These are phyloP conservation scores for Calypte anna DNA, from an alignment of 2,113 vertebrate genomes.

Conservation along the genomic window DNA sequence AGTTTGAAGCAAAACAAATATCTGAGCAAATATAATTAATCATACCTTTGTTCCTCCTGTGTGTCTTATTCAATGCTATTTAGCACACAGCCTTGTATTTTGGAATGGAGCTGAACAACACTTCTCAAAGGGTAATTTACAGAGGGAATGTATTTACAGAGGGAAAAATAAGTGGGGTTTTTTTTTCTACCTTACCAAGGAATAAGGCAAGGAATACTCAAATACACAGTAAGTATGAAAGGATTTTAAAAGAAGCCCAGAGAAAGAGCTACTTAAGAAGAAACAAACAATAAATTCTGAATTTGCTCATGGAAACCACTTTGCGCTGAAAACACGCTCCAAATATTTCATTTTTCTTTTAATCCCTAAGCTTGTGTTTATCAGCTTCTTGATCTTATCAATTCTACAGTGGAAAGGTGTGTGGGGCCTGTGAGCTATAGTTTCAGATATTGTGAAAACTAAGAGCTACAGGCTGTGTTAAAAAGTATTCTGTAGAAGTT, in stretches of 20 bases:
- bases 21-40: constrained; percentile 10
- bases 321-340: background rate
- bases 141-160: background rate
- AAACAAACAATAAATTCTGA: background rate
- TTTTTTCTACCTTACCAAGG: background rate
- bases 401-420: background rate
- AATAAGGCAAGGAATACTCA: background rate
- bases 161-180: background rate
- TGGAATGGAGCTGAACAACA: constrained; percentile 2
- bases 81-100: background rate
- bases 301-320: background rate
- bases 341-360: background rate
- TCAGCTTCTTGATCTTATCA: constrained; percentile 40
- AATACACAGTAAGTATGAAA: background rate
- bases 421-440: background rate
- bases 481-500: background rate
- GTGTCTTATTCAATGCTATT: background rate
- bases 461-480: background rate
- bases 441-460: background rate
- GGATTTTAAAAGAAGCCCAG: background rate
- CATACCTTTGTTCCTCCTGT: constrained; percentile 19
- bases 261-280: background rate
- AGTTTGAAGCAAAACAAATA: constrained; percentile 27
- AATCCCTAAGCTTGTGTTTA: background rate
- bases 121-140: constrained; percentile 2